These are phyloP conservation scores for Dasypolia templi DNA, from an alignment of 2,888 invertebrate species.

Conservation along the genomic window DNA sequence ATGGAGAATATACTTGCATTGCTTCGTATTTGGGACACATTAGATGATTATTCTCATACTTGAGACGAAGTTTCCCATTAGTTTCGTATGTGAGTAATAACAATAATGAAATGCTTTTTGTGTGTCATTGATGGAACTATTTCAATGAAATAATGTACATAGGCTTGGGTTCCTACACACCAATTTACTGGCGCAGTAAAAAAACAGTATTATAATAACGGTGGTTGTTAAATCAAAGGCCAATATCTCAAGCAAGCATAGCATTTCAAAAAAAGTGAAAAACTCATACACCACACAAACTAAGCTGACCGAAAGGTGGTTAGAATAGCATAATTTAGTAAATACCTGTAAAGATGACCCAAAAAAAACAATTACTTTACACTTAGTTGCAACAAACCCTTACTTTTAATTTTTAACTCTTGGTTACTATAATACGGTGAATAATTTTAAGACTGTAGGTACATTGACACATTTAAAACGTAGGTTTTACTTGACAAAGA, in stretches of 20 bases:
- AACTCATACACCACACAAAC: not conserved
- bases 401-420: no score
- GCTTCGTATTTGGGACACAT: slow-evolving; percentile 6
- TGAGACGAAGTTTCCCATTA: not conserved
- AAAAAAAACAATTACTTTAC: not conserved
- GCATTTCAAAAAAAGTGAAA: not conserved
- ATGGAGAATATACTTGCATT: slow-evolving; percentile 36
- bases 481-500: not conserved
- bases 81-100: not conserved
- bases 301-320: not conserved
- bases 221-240: not conserved
- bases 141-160: not conserved
- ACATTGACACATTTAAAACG: slow-evolving; percentile 9
- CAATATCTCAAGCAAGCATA: not conserved
- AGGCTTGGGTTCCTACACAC: not conserved
- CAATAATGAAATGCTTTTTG: not conserved
- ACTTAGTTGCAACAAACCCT: not conserved
- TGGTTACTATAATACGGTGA: not conserved
- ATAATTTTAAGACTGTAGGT: not conserved
- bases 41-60: slow-evolving; percentile 12
- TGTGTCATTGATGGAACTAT: not conserved
- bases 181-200: not conserved
- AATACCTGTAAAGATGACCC: not conserved
- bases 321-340: not conserved
- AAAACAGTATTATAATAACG: not conserved